Percentiles rank a stretch among this genome's conserved stretches.
These are phyloP conservation scores for Onychostoma macrolepis DNA, from an alignment of 2,113 vertebrate genomes.

Conservation along the genomic window DNA sequence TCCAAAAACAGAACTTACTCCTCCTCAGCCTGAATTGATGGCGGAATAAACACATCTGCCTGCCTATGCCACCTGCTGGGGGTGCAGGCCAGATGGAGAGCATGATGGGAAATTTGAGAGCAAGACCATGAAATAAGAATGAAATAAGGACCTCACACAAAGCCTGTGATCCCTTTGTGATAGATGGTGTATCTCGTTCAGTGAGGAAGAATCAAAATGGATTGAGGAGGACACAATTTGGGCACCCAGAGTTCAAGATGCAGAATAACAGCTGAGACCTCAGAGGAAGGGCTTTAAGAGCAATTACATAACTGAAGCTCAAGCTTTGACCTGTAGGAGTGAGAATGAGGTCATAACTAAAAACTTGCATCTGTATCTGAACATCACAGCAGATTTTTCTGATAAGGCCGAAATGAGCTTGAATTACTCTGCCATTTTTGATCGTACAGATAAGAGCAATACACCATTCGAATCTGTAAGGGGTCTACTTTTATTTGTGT, in stretches of 20 bases:
- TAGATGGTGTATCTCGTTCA: constrained; percentile 66
- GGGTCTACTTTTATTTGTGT: too few species aligned
- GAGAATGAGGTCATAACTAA: not conserved
- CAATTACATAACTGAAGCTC: not conserved
- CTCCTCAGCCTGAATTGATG: constrained; percentile 34
- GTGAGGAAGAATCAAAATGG: not conserved
- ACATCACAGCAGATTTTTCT: not conserved
- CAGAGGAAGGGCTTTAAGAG: not conserved
- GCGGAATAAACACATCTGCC: constrained; percentile 56
- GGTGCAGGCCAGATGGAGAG: constrained; percentile 56
- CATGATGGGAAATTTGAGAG: constrained; percentile 62
- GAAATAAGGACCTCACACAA: constrained; percentile 62
- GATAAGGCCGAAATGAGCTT: too few species aligned
- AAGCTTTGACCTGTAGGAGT: not conserved
- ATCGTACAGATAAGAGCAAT: too few species aligned
- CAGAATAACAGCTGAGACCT: constrained; percentile 22
- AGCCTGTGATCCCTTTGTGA: constrained; percentile 70
- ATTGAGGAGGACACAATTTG: constrained; percentile 18
- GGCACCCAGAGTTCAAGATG: not conserved
- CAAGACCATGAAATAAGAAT: constrained; percentile 64
- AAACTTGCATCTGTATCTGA: not conserved
- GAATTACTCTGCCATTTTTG: too few species aligned
- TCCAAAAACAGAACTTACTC: not conserved
- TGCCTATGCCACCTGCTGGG: constrained; percentile 55
- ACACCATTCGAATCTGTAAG: too few species aligned